phyloP scores from a whole-genome alignment of 2,113 vertebrate genomes.

The Acanthisitta chloris region DNA sequence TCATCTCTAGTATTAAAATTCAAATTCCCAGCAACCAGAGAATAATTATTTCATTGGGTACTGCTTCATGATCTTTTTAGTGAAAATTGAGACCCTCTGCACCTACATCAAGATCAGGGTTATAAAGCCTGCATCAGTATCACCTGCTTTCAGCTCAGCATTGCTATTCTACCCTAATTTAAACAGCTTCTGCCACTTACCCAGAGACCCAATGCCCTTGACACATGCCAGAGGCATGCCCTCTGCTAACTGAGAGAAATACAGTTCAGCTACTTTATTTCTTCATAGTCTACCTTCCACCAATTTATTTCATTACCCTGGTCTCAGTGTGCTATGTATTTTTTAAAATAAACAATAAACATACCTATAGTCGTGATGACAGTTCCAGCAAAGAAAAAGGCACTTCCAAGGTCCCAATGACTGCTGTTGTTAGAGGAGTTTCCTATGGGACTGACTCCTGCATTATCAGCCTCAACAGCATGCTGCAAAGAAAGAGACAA shows the following conservation, averaged over 20 bases:
- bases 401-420: conserved; percentile 94
- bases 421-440: conserved; percentile 88
- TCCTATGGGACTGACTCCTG: conserved; percentile 92
- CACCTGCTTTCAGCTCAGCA: background rate
- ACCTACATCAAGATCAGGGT: background rate
- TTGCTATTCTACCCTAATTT: background rate
- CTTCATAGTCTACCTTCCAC: background rate
- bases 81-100: background rate
- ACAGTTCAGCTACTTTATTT: background rate
- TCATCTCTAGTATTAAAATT: background rate
- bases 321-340: background rate
- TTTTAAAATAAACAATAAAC: background rate
- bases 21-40: background rate
- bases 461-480: conserved; percentile 88
- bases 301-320: background rate
- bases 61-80: background rate
- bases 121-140: background rate
- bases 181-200: background rate
- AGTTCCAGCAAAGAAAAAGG: conserved; percentile 98
- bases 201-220: background rate
- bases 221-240: background rate
- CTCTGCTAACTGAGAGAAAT: background rate
- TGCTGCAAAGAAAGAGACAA: conserved; percentile 76
- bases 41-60: background rate
- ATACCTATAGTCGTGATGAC: conserved; percentile 98